Percentiles rank a stretch among this genome's conserved stretches.
Conservation (phyloP, 1,140 invertebrate species). For the Patella vulgata region DNA sequence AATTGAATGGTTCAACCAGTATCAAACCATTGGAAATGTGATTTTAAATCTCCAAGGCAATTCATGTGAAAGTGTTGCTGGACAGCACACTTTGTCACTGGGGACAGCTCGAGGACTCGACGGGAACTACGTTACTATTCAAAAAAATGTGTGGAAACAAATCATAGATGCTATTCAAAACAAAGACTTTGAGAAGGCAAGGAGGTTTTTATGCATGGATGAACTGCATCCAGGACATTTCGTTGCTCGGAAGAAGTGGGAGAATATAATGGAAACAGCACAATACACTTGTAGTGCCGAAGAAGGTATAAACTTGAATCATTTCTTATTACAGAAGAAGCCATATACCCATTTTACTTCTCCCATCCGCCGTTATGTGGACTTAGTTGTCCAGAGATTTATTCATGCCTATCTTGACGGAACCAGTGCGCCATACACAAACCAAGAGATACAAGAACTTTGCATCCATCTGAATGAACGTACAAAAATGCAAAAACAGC, state of each 20-base stretch:
- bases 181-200: not conserved
- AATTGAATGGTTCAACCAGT: conserved; percentile 21
- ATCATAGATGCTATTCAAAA: not conserved
- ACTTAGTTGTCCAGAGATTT: conserved; percentile 59
- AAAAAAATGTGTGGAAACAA: not conserved
- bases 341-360: conserved; percentile 67
- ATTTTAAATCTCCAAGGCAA: conserved; percentile 16
- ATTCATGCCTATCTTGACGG: conserved; percentile 35
- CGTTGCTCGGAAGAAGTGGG: not conserved
- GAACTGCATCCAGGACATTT: not conserved
- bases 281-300: no score
- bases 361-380: conserved; percentile 66
- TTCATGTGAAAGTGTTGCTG: not conserved
- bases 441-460: conserved; percentile 31
- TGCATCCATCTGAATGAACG: conserved; percentile 36
- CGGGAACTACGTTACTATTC: not conserved
- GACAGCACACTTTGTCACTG: conserved; percentile 4
- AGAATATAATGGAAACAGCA: not conserved
- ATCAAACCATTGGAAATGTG: conserved; percentile 17
- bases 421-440: conserved; percentile 21
- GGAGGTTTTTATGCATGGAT: not conserved
- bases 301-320: conserved; percentile 3
- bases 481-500: conserved; percentile 32
- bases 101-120: no score
- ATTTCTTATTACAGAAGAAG: conserved; percentile 34